A percentile compares a stretch with the other conserved stretches of the same genome.
Conservation (phyloP, 2,113 vertebrate genomes). For the Menura novaehollandiae region DNA sequence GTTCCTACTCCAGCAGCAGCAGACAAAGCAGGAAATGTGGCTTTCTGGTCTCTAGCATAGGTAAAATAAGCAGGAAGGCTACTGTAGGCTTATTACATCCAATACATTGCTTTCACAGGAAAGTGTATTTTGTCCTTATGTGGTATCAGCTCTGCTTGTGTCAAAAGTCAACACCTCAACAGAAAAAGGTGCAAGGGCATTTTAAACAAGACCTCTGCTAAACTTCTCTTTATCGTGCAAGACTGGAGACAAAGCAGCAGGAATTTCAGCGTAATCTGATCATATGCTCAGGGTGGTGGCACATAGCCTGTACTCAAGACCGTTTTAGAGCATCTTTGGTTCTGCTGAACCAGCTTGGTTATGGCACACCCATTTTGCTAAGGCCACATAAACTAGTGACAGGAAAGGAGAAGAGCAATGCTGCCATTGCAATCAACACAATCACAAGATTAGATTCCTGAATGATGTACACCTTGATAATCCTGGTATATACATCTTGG, state of each 20-base stretch:
- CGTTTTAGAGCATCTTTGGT: neutral
- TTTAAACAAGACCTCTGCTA: neutral
- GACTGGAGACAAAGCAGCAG: neutral
- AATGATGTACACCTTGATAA: neutral
- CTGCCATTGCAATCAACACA: neutral
- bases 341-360: neutral
- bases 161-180: neutral
- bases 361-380: neutral
- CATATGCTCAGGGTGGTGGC: neutral
- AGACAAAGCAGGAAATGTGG: neutral
- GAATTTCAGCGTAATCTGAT: neutral
- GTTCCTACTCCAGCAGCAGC: neutral
- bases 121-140: neutral
- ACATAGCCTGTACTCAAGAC: neutral
- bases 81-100: neutral
- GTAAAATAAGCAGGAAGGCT: neutral
- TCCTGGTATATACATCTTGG: neutral
- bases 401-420: neutral
- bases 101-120: neutral
- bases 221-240: neutral
- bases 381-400: neutral
- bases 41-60: neutral
- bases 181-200: neutral
- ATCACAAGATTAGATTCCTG: neutral
- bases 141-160: neutral